Base-by-base conservation (phyloP, 2,888 invertebrate genomes). In the Pyrrhia umbra region DNA sequence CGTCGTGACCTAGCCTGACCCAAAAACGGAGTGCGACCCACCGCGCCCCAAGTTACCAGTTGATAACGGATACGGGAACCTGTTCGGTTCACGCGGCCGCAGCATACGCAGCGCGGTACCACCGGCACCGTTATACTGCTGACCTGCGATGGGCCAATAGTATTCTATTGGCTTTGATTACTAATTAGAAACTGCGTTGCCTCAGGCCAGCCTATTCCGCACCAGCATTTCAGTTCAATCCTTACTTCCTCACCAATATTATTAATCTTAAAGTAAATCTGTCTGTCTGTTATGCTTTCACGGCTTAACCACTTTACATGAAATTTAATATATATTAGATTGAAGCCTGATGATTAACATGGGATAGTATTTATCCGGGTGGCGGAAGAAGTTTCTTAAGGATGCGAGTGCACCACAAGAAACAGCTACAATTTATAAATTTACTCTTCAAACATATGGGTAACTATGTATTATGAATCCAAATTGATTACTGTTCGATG, bases 1-100 rank as follows among this genome's bases (percentile, higher is more conserved):
- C 94, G 94, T 90, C 90, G 87, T 94, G 94, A 95, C 94, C 94
- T 86, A 92, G 87, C 86, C 90, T 93, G 94, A 95, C 94, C 94
- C 92, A 94, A 94, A 94, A 94, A 90, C 91, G 86, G 85, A 88
- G 81, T 86, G 85, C 87, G 90, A 86, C 86, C 88, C 87, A 88
- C 90, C 90, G 88, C 90, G 86, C 91, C 90, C 86, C 85, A 85
- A 85, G 85, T 84, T 85, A 85, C 89, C 86, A 88, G 86, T 90
- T 90, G 89, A 91, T 92, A 90, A 90, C 92, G 91, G 92, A 90
- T 90, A 86, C 87, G 81, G 91, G 90, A 91, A 93, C 92, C 90
- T 90, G 93, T 91, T 91, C 86, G 79, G 77, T 80, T 75, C 80
- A 83, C 83, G 80, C 84, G 82, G 78, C 74, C 82, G 61, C 83